Conservation (phyloP, 2,888 invertebrate species). For the Mycogona germanica region DNA sequence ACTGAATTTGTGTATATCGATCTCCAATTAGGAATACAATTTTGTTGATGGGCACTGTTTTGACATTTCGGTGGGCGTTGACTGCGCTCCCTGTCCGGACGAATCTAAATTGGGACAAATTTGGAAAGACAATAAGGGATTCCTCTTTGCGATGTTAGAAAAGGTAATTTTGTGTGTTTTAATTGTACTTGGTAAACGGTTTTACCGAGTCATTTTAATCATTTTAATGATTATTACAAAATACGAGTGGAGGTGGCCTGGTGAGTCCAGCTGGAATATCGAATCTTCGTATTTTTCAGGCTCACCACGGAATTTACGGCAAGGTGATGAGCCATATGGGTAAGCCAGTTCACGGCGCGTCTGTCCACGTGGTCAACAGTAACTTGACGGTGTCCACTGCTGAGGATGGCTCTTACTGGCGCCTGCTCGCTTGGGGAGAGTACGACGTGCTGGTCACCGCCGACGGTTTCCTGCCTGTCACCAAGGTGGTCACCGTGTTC, state of each 20-base stretch:
- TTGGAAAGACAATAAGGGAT: constrained; percentile 80
- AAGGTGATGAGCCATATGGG: neutral
- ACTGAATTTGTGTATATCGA: too few relatives aligned
- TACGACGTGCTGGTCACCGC: constrained; percentile 63
- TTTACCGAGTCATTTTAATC: neutral
- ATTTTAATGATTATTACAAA: neutral
- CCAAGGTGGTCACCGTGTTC: constrained; percentile 14
- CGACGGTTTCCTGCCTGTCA: constrained; percentile 45
- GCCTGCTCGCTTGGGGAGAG: constrained; percentile 73
- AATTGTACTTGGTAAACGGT: too few relatives aligned
- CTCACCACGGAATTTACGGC: constrained; percentile 14
- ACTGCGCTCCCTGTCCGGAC: constrained; percentile 82
- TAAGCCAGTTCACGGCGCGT: neutral
- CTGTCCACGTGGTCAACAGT: neutral
- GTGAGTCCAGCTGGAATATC: too few relatives aligned
- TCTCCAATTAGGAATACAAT: constrained; percentile 82
- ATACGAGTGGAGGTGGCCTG: too few relatives aligned
- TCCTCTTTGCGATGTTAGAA: constrained; percentile 72
- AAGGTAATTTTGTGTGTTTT: constrained; percentile 45
- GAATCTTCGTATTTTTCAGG: neutral
- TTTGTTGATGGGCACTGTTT: constrained; percentile 82
- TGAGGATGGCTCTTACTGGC: constrained; percentile 75
- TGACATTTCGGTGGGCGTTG: constrained; percentile 89
- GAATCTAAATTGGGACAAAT: constrained; percentile 55
- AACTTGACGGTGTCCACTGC: constrained; percentile 2